Percentiles rank a stretch among this genome's conserved stretches.
Conservation (phyloP, 2,888 invertebrate species). For the Biston betularia region DNA sequence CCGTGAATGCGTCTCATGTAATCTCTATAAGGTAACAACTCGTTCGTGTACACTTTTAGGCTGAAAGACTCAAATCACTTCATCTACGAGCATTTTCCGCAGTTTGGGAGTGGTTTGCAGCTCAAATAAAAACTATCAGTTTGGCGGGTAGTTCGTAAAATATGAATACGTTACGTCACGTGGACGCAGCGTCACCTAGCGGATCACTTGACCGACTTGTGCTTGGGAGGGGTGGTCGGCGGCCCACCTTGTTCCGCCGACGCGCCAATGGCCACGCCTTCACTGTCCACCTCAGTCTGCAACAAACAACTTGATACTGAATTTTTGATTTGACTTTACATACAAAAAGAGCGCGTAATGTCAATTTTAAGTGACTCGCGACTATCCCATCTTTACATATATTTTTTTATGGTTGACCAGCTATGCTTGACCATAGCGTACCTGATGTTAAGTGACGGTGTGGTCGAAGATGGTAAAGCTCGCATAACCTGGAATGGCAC, state of each 20-base stretch:
- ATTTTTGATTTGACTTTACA: too few species aligned
- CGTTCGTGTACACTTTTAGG: neutral
- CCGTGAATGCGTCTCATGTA: neutral
- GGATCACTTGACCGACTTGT: conserved; percentile 80
- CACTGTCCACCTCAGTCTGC: conserved; percentile 82
- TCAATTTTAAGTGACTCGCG: too few species aligned
- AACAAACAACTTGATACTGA: conserved; percentile 21
- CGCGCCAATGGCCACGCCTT: conserved; percentile 81
- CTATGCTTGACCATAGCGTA: too few species aligned
- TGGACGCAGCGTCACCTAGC: conserved; percentile 13
- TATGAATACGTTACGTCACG: conserved; percentile 27
- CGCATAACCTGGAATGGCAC: too few species aligned
- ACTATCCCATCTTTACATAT: too few species aligned
- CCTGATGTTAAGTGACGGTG: too few species aligned
- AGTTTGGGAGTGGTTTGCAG: neutral
- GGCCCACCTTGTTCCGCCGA: conserved; percentile 81
- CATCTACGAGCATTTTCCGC: neutral
- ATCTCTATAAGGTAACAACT: neutral
- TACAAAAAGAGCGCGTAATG: too few species aligned
- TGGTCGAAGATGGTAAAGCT: too few species aligned
- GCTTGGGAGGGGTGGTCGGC: conserved; percentile 81
- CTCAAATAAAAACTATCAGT: conserved; percentile 9
- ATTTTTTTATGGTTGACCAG: too few species aligned
- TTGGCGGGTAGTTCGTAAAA: conserved; percentile 30
- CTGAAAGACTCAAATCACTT: neutral